A percentile compares a stretch with the other conserved stretches of the same genome.
phyloP scores from a whole-genome alignment of 2,113 vertebrate species.

The Oenanthe oenanthe region DNA sequence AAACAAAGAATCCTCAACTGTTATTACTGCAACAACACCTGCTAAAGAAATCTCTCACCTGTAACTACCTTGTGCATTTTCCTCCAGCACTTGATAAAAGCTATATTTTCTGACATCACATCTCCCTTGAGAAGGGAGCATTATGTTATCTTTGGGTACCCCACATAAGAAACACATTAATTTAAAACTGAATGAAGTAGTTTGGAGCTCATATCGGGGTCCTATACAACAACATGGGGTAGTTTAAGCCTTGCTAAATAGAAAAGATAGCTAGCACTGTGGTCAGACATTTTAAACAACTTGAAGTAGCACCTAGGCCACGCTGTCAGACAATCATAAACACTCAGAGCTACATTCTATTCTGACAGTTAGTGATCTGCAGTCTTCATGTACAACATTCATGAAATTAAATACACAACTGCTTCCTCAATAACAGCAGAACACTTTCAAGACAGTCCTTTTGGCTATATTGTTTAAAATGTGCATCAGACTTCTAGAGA shows the following conservation, averaged over 20 bases:
- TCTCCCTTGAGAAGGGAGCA: background rate
- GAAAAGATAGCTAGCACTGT: background rate
- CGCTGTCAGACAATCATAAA: background rate
- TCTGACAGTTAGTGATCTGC: background rate
- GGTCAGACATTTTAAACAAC: background rate
- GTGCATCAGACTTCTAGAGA: background rate
- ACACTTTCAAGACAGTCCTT: background rate
- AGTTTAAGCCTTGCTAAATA: background rate
- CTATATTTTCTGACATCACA: background rate
- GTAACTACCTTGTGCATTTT: background rate
- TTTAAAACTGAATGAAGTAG: background rate
- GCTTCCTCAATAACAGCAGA: background rate
- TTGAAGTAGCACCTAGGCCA: background rate
- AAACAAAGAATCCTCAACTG: background rate
- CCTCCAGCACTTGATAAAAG: background rate
- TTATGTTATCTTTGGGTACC: background rate
- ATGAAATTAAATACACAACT: background rate
- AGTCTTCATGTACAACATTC: background rate
- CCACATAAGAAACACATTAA: background rate
- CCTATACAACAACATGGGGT: background rate
- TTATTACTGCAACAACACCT: background rate
- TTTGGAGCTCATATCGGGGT: background rate
- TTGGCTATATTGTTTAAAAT: background rate
- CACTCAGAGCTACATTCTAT: background rate
- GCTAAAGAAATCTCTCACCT: background rate